Base-by-base conservation (phyloP, 2,888 invertebrate species). In the Bedellia somnulentella region DNA sequence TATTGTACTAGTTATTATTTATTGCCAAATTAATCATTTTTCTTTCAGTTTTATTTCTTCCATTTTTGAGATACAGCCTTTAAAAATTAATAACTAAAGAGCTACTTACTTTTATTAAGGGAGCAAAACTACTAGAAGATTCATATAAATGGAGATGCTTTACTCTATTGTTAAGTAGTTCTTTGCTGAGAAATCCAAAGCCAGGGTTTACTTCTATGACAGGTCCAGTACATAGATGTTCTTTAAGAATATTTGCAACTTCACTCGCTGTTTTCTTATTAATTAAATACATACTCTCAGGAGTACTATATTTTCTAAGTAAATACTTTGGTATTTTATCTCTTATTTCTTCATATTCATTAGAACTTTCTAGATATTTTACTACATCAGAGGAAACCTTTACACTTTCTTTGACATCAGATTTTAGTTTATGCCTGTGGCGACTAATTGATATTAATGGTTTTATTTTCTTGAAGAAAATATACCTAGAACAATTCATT, bases 181-280 rank as follows among this genome's bases (percentile, higher is more conserved):
- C 68, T 38, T 70, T 52, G 2, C 85, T 83, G 28, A 88, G 52
- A 12, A 82, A 53, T 1, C 88, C 86, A 24, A 82, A 58, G 0
- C 88, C 88, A 1, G 88, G 83, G 59, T 85, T 85, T 0, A 84
- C 66, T 64, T 89, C 88, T n/a, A 83, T 57, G 10, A 84, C 47
- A 2, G 76, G 60, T 9, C 51, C 43, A 8, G 47, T 35, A 14
- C 41, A 41, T 13, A 79, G 40, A 35, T 62, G 46, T 8, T 44
- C 40, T 35, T 48, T 49, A n/a, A 80, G 50, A 15, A 62, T 44
- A 14, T 49, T 41, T 2, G 49, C 47, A 32, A 80, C 64, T 36
- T 47, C 36, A 35, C 58, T 55, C 1, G 80, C 79, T 10, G 59
- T 61, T 15, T 47, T 43, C 32, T 43, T 47, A 35, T 78, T 64